These are phyloP conservation scores for Cataglyphis altisquamis DNA, from an alignment of 2,888 invertebrate species.

Conservation along the genomic window DNA sequence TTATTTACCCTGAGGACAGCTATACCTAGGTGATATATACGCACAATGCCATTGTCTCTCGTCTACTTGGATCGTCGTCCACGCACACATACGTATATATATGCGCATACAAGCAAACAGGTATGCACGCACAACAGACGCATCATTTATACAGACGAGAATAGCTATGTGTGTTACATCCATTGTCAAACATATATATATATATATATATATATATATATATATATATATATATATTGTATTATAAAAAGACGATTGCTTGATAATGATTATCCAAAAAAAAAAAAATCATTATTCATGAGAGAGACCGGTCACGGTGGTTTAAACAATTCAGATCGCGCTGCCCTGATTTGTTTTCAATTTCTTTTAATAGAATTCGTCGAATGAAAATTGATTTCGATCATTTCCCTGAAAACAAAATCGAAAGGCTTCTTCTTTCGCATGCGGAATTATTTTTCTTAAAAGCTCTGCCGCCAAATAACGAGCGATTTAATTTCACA, in stretches of 20 bases:
- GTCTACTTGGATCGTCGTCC: conserved; percentile 27
- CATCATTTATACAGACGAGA: background rate
- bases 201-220: no score
- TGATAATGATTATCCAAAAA: conserved; percentile 53
- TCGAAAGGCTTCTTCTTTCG: conserved; percentile 34
- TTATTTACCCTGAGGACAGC: conserved; percentile 70
- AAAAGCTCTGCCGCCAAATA: conserved; percentile 24
- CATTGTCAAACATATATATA: background rate
- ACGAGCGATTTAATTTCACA: conserved; percentile 17
- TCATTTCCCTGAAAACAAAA: conserved; percentile 27
- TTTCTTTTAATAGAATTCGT: conserved; percentile 29
- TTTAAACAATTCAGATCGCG: conserved; percentile 50
- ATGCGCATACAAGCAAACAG: background rate
- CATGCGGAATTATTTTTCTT: conserved; percentile 42
- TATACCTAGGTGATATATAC: conserved; percentile 56
- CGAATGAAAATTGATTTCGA: conserved; percentile 22
- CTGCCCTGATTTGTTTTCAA: conserved; percentile 48
- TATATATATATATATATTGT: conserved; percentile 4
- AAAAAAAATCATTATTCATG: conserved; percentile 62
- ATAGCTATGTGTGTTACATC: conserved; percentile 28
- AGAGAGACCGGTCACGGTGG: conserved; percentile 41
- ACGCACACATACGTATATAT: conserved; percentile 5
- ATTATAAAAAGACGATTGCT: conserved; percentile 45
- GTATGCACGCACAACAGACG: background rate
- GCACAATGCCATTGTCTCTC: conserved; percentile 69